Conservation (phyloP, 2,888 invertebrate species). For the Dryobota labecula region DNA sequence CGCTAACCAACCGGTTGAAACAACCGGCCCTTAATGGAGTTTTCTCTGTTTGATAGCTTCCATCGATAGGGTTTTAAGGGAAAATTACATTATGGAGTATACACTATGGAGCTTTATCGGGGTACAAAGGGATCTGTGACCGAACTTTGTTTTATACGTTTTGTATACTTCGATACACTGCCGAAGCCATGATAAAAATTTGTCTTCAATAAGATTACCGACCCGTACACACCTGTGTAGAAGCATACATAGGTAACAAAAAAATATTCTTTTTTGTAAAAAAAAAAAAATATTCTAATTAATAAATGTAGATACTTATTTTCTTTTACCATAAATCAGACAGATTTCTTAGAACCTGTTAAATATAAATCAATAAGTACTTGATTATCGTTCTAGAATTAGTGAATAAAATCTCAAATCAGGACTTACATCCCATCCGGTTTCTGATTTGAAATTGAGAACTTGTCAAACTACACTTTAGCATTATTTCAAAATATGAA, state of each 20-base stretch:
- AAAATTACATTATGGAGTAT: constrained; percentile 67
- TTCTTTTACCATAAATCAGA: too few relatives aligned
- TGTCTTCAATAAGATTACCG: neutral
- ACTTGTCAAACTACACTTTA: too few relatives aligned
- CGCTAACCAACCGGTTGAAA: too few relatives aligned
- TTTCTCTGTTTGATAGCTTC: constrained; percentile 41
- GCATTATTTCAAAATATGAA: too few relatives aligned
- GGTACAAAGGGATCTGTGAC: constrained; percentile 30
- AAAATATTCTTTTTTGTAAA: neutral
- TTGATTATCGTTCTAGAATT: neutral
- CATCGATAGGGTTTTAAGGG: constrained; percentile 43
- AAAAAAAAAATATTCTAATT: neutral
- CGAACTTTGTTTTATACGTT: constrained; percentile 22
- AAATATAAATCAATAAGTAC: too few relatives aligned
- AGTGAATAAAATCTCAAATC: neutral
- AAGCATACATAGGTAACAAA: neutral
- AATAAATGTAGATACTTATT: neutral
- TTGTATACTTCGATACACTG: constrained; percentile 6
- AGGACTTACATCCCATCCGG: too few relatives aligned
- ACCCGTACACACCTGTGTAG: too few relatives aligned
- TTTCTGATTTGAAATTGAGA: too few relatives aligned
- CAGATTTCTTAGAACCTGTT: too few relatives aligned
- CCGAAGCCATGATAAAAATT: neutral
- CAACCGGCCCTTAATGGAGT: too few relatives aligned
- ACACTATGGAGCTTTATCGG: constrained; percentile 15